Conservation (phyloP, 1,140 invertebrate genomes). For the Pseudomyrmex pallidus region DNA sequence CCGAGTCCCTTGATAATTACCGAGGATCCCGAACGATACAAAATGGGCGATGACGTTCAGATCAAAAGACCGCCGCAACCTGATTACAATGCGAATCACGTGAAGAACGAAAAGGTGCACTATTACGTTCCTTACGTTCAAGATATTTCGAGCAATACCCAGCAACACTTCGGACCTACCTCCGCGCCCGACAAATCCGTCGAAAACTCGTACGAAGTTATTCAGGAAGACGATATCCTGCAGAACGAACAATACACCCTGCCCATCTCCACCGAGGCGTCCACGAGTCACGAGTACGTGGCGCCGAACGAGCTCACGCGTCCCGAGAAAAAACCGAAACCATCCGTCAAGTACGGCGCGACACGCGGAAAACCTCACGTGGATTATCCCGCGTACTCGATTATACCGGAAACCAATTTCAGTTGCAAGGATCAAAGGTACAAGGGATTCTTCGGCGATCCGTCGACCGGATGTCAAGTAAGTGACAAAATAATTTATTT, state of each 20-base stretch:
- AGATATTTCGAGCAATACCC: slow-evolving; percentile 72
- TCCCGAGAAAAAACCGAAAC: slow-evolving; percentile 62
- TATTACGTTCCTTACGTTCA: slow-evolving; percentile 79
- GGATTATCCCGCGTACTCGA: slow-evolving; percentile 92
- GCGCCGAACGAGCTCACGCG: slow-evolving; percentile 61
- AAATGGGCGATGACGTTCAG: slow-evolving; percentile 18
- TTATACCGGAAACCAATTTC: slow-evolving; percentile 92
- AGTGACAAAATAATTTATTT: slow-evolving; percentile 50
- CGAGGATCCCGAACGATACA: slow-evolving; percentile 68
- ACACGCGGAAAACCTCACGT: slow-evolving; percentile 92
- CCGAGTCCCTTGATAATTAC: slow-evolving; percentile 69
- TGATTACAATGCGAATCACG: slow-evolving; percentile 42
- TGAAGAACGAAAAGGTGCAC: slow-evolving; percentile 74
- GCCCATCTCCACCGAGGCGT: slow-evolving; percentile 66
- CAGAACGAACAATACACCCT: slow-evolving; percentile 71
- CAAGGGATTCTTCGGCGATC: slow-evolving; percentile 96
- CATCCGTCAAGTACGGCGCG: slow-evolving; percentile 85
- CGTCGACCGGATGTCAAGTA: slow-evolving; percentile 93
- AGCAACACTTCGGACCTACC: slow-evolving; percentile 53
- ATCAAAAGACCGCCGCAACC: background rate
- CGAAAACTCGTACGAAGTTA: slow-evolving; percentile 74
- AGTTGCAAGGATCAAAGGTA: slow-evolving; percentile 93
- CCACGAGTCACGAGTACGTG: slow-evolving; percentile 49
- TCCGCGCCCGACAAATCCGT: slow-evolving; percentile 57
- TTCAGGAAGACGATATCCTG: slow-evolving; percentile 74